phyloP scores from a whole-genome alignment of 2,888 invertebrate species.

The Drosophila neotestacea region DNA sequence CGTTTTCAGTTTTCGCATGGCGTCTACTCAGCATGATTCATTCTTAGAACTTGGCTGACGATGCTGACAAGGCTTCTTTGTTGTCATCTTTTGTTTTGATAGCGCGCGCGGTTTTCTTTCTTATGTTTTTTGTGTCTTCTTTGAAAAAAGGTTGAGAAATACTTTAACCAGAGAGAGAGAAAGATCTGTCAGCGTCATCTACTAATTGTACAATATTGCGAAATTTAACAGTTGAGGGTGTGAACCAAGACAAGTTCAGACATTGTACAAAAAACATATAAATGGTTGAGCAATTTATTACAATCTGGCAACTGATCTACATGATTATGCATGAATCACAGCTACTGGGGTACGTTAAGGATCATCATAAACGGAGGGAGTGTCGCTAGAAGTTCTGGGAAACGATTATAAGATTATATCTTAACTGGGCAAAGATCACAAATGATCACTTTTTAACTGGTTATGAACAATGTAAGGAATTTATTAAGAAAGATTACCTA shows the following conservation, averaged over 20 bases:
- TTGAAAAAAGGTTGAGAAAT: conserved; percentile 41
- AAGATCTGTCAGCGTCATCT: conserved; percentile 51
- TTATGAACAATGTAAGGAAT: not conserved
- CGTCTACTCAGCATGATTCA: conserved; percentile 70
- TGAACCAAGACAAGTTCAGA: conserved; percentile 32
- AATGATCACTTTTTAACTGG: conserved; percentile 10
- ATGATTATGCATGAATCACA: conserved; percentile 39
- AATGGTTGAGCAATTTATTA: conserved; percentile 32
- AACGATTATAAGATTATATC: conserved; percentile 1
- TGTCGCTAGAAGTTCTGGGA: conserved; percentile 3
- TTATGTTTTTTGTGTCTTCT: conserved; percentile 8
- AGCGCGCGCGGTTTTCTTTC: conserved; percentile 47
- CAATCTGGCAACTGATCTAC: conserved; percentile 15
- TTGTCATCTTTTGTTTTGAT: conserved; percentile 71
- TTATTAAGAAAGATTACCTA: not conserved
- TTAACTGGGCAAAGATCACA: conserved; percentile 5
- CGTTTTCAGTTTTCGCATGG: conserved; percentile 48
- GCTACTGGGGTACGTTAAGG: conserved; percentile 21
- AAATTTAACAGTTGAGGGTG: conserved; percentile 58
- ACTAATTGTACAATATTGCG: conserved; percentile 57
- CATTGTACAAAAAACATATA: conserved; percentile 8
- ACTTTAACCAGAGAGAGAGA: conserved; percentile 35
- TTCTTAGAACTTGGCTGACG: conserved; percentile 66
- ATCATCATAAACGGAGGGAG: conserved; percentile 4
- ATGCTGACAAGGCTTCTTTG: conserved; percentile 66